Evolutionary conservation across 2,797 vertebrate species (phyloP), one percentile per base, ranked within the genome.

Genomic region (Ctenopoma kingsleyae): DNA sequence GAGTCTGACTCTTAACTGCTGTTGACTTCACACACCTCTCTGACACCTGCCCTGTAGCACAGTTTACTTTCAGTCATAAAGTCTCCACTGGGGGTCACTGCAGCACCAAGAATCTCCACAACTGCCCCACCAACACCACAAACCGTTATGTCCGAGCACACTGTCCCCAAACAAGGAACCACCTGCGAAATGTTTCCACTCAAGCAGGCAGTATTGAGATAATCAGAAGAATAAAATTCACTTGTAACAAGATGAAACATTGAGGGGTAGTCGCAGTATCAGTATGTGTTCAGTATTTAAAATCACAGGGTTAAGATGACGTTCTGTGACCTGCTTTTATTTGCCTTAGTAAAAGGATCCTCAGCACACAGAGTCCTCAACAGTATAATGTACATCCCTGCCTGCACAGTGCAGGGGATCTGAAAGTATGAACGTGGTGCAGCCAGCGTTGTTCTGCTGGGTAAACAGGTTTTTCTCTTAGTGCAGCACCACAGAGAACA

Each of bases 1-100:
- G 96, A 97, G 41, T 97, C 96, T 0, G 96, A 97, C 92, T 96
- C 97, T 87, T 98, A 94, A 97, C 87, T 87, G 43, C 68, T 52
- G 20, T 44, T 38, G 10, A 13, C 36, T 38, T 54, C 32, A 8
- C 22, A 63, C 43, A 5, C 13, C 49, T 43, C 35, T 51, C 51
- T 43, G 17, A 27, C 46, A 8, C 61, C 56, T 11, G 52, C 47
- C 71, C 48, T 57, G 54, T 71, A 74, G 60, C 54, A 70, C 76
- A 63, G 55, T 68, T 84, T 62, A 80, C 69, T 60, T 80, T 64
- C 56, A 72, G 63, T 54, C 53, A 66, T 69, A 52, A 53, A 47
- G 64, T 74, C 60, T 76, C 71, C 79, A 74, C 70, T 23, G 2
- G 72, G 68, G 75, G 52, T 76, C 79, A 44, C 70, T 57, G 64